Evolutionary conservation across 2,113 vertebrate species (phyloP).

Genomic region (Takifugu bimaculatus): DNA sequence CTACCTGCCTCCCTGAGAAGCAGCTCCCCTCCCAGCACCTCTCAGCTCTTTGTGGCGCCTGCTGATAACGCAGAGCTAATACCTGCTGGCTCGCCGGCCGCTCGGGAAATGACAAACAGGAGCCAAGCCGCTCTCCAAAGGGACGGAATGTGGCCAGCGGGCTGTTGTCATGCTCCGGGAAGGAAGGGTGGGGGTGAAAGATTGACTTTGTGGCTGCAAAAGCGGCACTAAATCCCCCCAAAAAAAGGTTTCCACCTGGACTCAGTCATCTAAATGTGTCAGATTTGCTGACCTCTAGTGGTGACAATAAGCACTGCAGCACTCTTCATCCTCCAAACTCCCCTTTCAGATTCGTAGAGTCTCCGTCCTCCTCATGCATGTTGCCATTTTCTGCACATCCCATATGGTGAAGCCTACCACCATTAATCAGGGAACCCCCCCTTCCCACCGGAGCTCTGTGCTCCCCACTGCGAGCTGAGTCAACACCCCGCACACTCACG

Average conservation of each 20-base stretch:
- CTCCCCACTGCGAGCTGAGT: slow-evolving; percentile 30
- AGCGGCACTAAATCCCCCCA: slow-evolving; percentile 16
- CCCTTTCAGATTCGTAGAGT: too few relatives aligned
- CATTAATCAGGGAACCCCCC: too few relatives aligned
- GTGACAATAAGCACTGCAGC: too few relatives aligned
- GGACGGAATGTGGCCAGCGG: slow-evolving; percentile 8
- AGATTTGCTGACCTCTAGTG: too few relatives aligned
- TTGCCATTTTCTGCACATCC: too few relatives aligned
- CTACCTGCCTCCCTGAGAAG: slow-evolving; percentile 35
- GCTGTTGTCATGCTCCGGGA: slow-evolving; percentile 34
- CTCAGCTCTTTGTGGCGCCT: slow-evolving; percentile 53
- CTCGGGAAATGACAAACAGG: slow-evolving; percentile 33
- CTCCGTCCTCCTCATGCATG: too few relatives aligned
- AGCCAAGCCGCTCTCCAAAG: slow-evolving; percentile 32
- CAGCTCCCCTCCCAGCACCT: slow-evolving; percentile 15
- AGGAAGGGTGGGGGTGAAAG: slow-evolving; percentile 16
- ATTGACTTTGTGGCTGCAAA: slow-evolving; percentile 19
- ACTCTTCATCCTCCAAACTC: too few relatives aligned
- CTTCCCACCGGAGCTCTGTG: slow-evolving; percentile 15
- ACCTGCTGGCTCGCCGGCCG: slow-evolving; percentile 34
- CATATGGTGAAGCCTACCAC: too few relatives aligned
- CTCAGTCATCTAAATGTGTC: too few relatives aligned
- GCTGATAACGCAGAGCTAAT: slow-evolving; percentile 58
- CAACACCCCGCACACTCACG: slow-evolving; percentile 10
- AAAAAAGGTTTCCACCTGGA: slow-evolving; percentile 14